These are phyloP conservation scores for Mesorhabditis sp. DNA, from an alignment of 2,888 invertebrate genomes.

Conservation along the genomic window DNA sequence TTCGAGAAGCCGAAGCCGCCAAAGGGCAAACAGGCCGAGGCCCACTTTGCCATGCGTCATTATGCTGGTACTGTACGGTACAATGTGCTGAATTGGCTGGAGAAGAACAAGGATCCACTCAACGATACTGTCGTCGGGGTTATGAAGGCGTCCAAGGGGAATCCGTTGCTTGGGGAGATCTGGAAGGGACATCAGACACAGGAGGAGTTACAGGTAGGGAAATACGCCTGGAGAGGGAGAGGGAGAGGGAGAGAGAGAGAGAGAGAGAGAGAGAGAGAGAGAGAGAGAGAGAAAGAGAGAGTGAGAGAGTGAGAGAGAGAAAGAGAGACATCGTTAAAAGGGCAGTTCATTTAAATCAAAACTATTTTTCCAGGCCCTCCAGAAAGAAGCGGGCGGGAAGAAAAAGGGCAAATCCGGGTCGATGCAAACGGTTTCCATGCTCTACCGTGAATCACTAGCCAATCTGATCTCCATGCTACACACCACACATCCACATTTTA, in stretches of 20 bases:
- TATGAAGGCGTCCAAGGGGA: slow-evolving; percentile 75
- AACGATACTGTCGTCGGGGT: slow-evolving; percentile 98
- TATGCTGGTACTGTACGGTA: slow-evolving; percentile 75
- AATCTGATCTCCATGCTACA: slow-evolving; percentile 53
- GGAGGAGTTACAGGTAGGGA: slow-evolving; percentile 63
- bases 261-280: slow-evolving; percentile 5
- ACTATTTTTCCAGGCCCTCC: too few relatives aligned
- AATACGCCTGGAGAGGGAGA: background rate
- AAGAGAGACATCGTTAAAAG: too few relatives aligned
- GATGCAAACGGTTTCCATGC: slow-evolving; percentile 56
- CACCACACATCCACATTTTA: slow-evolving; percentile 84
- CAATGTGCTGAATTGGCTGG: slow-evolving; percentile 98
- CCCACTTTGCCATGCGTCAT: slow-evolving; percentile 63
- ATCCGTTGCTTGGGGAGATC: slow-evolving; percentile 80
- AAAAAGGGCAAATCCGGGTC: slow-evolving; percentile 56
- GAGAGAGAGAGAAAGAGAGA: too few relatives aligned
- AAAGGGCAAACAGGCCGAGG: slow-evolving; percentile 61
- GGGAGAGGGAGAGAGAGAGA: background rate
- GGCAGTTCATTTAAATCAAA: too few relatives aligned
- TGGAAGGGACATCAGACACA: slow-evolving; percentile 68
- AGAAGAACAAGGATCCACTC: slow-evolving; percentile 89
- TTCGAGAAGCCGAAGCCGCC: slow-evolving; percentile 60
- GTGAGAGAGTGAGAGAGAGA: too few relatives aligned
- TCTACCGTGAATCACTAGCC: slow-evolving; percentile 54
- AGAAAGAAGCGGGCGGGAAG: slow-evolving; percentile 44